Base-by-base conservation (phyloP, 2,797 vertebrate species). In the Pangasius sanitwongsei region DNA sequence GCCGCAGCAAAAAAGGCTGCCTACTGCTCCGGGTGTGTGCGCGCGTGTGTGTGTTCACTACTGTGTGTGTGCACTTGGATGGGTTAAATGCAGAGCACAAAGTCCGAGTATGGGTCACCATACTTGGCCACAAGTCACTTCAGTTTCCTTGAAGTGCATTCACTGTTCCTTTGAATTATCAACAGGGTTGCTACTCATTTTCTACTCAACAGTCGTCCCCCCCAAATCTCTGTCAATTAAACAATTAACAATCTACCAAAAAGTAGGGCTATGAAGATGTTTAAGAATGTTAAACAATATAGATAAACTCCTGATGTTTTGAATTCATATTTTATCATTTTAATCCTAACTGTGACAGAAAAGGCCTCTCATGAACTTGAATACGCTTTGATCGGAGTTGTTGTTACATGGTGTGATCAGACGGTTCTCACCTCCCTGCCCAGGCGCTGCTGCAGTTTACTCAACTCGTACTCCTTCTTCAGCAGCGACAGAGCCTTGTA, bases 381-480 rank as follows among this genome's bases (percentile, higher is more conserved):
- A 28, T 61, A 44, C 1, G 23, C 1, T 61, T 82, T 41, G 23
- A 83, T 23, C 0, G 1, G 18, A 13, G 34, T 59, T 15, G 18
- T 7, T 61, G 20, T 13, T 41, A 28, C 25, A 48, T 31, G 44
- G 28, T 69, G 55, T n/a, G 7, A 59, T 44, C 34, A 77, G 72
- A 50, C 15, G 8, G 37, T 23, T 50, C 72, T 86, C 63, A 99
- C 99, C 97, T 99, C 99, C 85, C 98, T 95, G 37, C 99, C 98
- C 0, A 99, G 96, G 0, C 98, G 97, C 92, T 99, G 99, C 93
- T 99, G 99, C 59, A 99, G 96, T 92, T 99, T 99, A 92, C 98
- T 99, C 86, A 99, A 95, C 90, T 99, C 99, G 28, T 97, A 99
- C 81, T 99, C 98, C 93, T 99, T 99, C 96, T 99, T 99, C 37